Conservation (phyloP, 92 coral and sea anemone species). For the Actinernus sp. region DNA sequence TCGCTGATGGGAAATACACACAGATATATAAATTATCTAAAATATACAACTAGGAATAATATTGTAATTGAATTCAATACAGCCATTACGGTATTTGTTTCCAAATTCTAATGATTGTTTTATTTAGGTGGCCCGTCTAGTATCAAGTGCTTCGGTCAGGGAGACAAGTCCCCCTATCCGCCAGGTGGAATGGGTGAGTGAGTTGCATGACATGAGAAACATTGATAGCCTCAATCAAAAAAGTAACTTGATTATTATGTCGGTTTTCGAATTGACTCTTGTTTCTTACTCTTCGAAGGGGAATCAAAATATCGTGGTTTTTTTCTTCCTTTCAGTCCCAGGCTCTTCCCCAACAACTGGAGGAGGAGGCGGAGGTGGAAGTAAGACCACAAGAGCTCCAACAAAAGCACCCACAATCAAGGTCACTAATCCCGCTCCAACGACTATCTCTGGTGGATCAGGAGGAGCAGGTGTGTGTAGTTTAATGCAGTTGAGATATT, state of each 20-base stretch:
- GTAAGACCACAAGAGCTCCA: constrained; percentile 5
- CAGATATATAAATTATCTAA: too few species aligned
- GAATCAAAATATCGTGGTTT: not conserved
- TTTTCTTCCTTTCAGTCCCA: constrained; percentile 7
- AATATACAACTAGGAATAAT: too few species aligned
- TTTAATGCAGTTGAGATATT: too few species aligned
- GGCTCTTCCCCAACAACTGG: constrained; percentile 34
- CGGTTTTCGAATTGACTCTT: not conserved
- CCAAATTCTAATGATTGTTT: too few species aligned
- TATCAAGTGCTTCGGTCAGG: constrained; percentile 71
- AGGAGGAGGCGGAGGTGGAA: constrained; percentile 2
- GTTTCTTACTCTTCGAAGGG: not conserved
- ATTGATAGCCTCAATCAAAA: not conserved
- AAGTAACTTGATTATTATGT: too few species aligned
- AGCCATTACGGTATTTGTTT: too few species aligned
- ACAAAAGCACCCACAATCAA: not conserved
- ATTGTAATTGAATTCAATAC: too few species aligned
- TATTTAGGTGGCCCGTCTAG: constrained; percentile 44
- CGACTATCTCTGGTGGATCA: constrained; percentile 38
- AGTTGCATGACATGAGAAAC: not conserved
- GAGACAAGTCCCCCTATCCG: constrained; percentile 56
- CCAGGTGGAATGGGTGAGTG: constrained; percentile 47
- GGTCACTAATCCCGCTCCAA: constrained; percentile 3
- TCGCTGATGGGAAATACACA: too few species aligned
- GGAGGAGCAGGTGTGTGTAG: constrained; percentile 27